phyloP scores from a whole-genome alignment of 2,113 vertebrate genomes.

The Anseranas semipalmata region DNA sequence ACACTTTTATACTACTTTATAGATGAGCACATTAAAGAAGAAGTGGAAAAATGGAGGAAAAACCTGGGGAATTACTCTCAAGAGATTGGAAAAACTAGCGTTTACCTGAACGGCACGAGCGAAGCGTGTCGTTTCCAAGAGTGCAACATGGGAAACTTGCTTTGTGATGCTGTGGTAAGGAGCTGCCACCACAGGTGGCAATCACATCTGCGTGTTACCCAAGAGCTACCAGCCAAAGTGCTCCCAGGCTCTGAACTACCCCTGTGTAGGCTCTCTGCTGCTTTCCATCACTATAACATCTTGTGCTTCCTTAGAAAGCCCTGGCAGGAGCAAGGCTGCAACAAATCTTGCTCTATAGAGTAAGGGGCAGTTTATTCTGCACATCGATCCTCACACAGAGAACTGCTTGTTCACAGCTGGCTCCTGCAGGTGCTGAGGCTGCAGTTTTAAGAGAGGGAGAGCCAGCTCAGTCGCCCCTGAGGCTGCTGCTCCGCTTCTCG shows the following conservation, averaged over 20 bases:
- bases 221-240: background rate
- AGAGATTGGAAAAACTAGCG: constrained; percentile 85
- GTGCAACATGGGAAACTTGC: constrained; percentile 94
- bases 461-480: background rate
- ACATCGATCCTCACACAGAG: background rate
- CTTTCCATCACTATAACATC: background rate
- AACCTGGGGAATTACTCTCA: constrained; percentile 80
- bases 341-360: background rate
- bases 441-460: background rate
- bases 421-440: background rate
- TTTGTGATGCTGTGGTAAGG: constrained; percentile 92
- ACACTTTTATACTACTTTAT: background rate
- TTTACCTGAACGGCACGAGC: constrained; percentile 87
- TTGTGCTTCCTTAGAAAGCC: background rate
- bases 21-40: constrained; percentile 83
- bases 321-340: background rate
- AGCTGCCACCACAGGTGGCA: background rate
- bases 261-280: background rate
- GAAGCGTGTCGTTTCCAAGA: constrained; percentile 87
- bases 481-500: background rate
- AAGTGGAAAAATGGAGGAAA: constrained; percentile 83
- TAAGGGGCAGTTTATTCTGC: background rate
- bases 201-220: background rate
- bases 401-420: background rate
- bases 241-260: background rate